A percentile compares a stretch with the other conserved stretches of the same genome.
These are phyloP conservation scores for Trachymyrmex septentrionalis DNA, from an alignment of 1,140 invertebrate species.

Conservation along the genomic window DNA sequence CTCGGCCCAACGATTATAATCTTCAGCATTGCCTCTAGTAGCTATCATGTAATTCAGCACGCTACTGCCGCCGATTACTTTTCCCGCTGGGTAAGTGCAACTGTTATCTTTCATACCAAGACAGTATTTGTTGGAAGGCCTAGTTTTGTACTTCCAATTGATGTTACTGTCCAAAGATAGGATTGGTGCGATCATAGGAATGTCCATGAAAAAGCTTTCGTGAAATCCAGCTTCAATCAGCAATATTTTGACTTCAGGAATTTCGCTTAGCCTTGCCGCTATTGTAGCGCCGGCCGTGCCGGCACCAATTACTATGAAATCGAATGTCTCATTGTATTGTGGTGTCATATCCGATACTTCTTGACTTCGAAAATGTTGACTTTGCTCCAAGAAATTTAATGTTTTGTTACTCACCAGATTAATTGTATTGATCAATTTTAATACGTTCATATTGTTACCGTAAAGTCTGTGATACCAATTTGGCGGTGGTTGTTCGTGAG, in stretches of 20 bases:
- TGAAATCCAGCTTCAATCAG: not conserved
- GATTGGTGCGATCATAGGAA: not conserved
- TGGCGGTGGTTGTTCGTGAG: not conserved
- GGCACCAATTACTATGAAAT: conserved; percentile 15
- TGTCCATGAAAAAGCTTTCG: not conserved
- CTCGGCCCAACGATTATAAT: not conserved
- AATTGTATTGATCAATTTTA: not conserved
- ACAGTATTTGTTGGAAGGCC: not conserved
- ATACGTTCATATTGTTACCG: not conserved
- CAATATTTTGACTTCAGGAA: not conserved
- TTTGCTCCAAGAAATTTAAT: not conserved
- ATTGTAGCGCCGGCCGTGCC: conserved; percentile 4
- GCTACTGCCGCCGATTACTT: not conserved
- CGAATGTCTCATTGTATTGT: not conserved
- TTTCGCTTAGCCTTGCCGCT: not conserved
- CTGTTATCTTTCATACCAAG: not conserved
- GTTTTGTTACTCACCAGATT: no score
- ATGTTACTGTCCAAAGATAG: not conserved
- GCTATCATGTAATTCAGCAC: conserved; percentile 6
- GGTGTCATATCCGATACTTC: not conserved
- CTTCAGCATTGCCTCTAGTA: not conserved
- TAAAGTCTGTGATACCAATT: not conserved
- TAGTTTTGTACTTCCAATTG: conserved; percentile 6
- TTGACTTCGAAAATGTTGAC: not conserved
- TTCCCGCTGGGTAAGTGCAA: not conserved